Conservation (phyloP, 2,113 vertebrate species). For the Platichthys flesus region DNA sequence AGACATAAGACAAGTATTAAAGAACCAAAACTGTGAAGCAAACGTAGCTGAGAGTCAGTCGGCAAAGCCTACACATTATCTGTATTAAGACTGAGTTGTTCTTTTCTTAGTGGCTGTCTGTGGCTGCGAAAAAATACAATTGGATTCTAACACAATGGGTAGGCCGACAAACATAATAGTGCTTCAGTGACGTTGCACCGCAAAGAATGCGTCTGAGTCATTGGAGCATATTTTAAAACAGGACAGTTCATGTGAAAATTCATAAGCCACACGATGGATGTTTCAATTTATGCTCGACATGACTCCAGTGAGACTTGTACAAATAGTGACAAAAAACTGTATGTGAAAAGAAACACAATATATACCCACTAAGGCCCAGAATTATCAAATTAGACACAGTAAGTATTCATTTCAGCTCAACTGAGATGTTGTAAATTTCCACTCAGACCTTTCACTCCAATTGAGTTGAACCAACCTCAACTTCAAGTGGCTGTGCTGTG, state of each 20-base stretch:
- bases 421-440: slow-evolving; percentile 42
- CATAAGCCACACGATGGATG: neutral
- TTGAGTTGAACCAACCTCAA: slow-evolving; percentile 28
- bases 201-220: slow-evolving; percentile 31
- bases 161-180: slow-evolving; percentile 24
- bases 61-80: slow-evolving; percentile 17
- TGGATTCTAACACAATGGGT: slow-evolving; percentile 38
- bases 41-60: slow-evolving; percentile 22
- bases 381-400: slow-evolving; percentile 32
- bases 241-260: slow-evolving; percentile 16
- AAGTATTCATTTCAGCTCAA: slow-evolving; percentile 24
- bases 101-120: slow-evolving; percentile 22
- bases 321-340: neutral
- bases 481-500: slow-evolving; percentile 31
- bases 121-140: slow-evolving; percentile 40
- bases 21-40: slow-evolving; percentile 10
- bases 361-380: neutral
- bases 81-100: slow-evolving; percentile 9
- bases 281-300: slow-evolving; percentile 6
- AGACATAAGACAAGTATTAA: slow-evolving; percentile 22
- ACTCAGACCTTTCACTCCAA: slow-evolving; percentile 1
- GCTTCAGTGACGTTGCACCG: neutral
- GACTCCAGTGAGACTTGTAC: neutral
- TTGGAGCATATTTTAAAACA: slow-evolving; percentile 17
- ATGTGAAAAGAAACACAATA: slow-evolving; percentile 2